Evolutionary conservation across 2,113 vertebrate genomes (phyloP), one percentile per base, ranked within the genome.

Genomic region (Pleuronectes platessa): DNA sequence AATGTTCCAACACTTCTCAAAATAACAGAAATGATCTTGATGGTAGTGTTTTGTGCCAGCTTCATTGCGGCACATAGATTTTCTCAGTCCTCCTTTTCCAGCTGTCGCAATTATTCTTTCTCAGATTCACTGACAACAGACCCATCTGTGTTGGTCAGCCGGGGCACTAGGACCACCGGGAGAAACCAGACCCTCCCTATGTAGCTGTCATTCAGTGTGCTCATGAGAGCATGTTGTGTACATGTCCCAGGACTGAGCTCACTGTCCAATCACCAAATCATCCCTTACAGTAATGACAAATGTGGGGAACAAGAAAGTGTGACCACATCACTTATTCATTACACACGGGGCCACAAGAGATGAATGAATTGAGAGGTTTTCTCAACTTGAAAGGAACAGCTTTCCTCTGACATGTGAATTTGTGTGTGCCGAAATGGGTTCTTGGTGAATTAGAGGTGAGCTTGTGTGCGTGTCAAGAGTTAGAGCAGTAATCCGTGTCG

Each of bases 371-470:
- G 14, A 45, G 35, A 37, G 35, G 35, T 45, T 13, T 27, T 5
- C 13, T 54, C 20, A 62, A 8, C 35, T 23, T 17, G 14, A 51
- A 26, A 0, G 55, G 26, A 59, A 42, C 23, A 31, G 51, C 63
- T n/a, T 71, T 63, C 26, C 61, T 65, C 60, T 47, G 23, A 42
- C 61, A 37, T 81, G 67, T 71, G 61, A 69, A 47, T 26, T 40
- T 62, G 40, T 68, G 18, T n/a, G 55, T 51, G 49, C n/a, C 17
- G 24, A 7, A 31, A 37, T 12, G 35, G 55, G 61, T 65, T 56
- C 56, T 73, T 26, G 65, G 17, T 59, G 24, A 23, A 14, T 69
- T 58, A 59, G 23, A 8, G 2, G 31, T 10, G 13, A 47, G 14
- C 45, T 31, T 31, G 31, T 31, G 35, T 45, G 53, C 53, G 68